phyloP scores from a whole-genome alignment of 2,113 vertebrate genomes.

The Potamarius usumacintae region DNA sequence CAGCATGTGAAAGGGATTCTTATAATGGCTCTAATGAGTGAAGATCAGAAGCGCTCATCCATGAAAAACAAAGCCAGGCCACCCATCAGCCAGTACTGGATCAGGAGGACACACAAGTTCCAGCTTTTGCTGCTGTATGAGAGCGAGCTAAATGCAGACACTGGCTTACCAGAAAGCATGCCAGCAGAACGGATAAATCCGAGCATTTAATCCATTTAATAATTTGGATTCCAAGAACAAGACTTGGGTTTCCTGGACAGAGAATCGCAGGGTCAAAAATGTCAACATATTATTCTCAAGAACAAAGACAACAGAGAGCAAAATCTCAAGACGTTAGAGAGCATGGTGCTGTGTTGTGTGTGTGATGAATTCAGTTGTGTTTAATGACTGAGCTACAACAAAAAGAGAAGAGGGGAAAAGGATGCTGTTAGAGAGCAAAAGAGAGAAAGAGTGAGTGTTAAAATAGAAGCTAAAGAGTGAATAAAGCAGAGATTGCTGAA shows the following conservation, averaged over 20 bases:
- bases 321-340: background rate
- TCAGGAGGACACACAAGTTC: slow-evolving; percentile 6
- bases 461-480: background rate
- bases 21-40: slow-evolving; percentile 47
- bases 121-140: background rate
- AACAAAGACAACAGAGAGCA: background rate
- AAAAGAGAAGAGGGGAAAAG: slow-evolving; percentile 9
- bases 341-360: background rate
- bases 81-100: slow-evolving; percentile 37
- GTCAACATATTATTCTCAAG: background rate
- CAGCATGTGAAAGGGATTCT: slow-evolving; percentile 44
- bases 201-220: slow-evolving; percentile 27
- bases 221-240: slow-evolving; percentile 13
- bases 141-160: background rate
- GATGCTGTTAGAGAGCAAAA: slow-evolving; percentile 24
- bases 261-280: background rate
- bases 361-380: background rate
- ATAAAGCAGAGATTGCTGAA: slow-evolving; percentile 55
- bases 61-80: slow-evolving; percentile 34
- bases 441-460: slow-evolving; percentile 23
- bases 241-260: slow-evolving; percentile 9
- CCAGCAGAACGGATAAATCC: slow-evolving; percentile 22
- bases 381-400: slow-evolving; percentile 15
- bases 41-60: slow-evolving; percentile 36
- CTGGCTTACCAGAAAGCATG: slow-evolving; percentile 24